Conservation (phyloP, 1,140 invertebrate species). For the Ceratoteleas bidentatus region DNA sequence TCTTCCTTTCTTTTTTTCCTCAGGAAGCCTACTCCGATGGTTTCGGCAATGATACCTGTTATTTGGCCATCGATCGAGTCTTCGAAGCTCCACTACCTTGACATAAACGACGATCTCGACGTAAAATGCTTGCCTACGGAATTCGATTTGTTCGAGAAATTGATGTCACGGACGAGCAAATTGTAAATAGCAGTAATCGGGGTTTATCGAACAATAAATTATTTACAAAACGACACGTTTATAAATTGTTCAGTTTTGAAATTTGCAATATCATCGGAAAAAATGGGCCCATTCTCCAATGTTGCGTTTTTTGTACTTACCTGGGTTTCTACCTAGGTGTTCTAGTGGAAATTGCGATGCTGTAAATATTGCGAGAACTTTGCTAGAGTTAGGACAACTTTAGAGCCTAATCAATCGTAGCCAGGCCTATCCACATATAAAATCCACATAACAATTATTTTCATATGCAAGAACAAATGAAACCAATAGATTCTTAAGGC, state of each 20-base stretch:
- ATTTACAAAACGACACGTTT: too few relatives aligned
- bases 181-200: too few relatives aligned
- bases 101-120: slow-evolving; percentile 56
- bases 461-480: too few relatives aligned
- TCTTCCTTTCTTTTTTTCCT: too few relatives aligned
- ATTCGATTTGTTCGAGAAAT: slow-evolving; percentile 41
- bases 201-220: too few relatives aligned
- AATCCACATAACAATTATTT: too few relatives aligned
- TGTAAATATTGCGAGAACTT: neutral
- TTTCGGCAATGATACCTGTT: slow-evolving; percentile 36
- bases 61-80: slow-evolving; percentile 47
- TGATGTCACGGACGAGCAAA: slow-evolving; percentile 23
- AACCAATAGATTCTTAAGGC: too few relatives aligned
- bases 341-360: too few relatives aligned
- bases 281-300: neutral
- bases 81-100: slow-evolving; percentile 45
- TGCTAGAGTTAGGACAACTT: neutral
- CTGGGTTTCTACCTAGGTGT: neutral
- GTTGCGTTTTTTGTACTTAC: neutral
- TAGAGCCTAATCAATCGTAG: neutral
- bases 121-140: slow-evolving; percentile 46
- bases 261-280: too few relatives aligned
- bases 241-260: too few relatives aligned
- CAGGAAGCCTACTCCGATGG: slow-evolving; percentile 52
- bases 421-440: too few relatives aligned